These are phyloP conservation scores for Chaenocephalus aceratus DNA, from an alignment of 2,113 vertebrate species.

Conservation along the genomic window DNA sequence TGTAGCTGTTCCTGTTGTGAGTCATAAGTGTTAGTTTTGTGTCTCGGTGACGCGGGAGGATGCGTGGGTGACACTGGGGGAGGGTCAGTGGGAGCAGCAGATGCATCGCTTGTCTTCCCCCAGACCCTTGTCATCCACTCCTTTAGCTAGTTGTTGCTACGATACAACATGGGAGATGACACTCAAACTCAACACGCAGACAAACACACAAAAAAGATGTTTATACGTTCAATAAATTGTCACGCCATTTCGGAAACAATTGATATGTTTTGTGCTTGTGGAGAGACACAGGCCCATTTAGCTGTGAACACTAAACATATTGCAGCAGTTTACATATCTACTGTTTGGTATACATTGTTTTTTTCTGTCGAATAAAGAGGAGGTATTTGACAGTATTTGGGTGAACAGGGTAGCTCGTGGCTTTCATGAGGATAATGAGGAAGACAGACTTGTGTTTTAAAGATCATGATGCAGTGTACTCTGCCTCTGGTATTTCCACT, in stretches of 20 bases:
- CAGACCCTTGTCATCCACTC: constrained; percentile 68
- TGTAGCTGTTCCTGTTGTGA: constrained; percentile 60
- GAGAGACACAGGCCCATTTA: background rate
- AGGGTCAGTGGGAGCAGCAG: constrained; percentile 47
- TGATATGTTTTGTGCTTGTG: constrained; percentile 8
- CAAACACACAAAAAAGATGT: constrained; percentile 39
- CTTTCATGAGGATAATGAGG: constrained; percentile 37
- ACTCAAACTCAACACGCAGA: constrained; percentile 40
- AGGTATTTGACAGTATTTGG: background rate
- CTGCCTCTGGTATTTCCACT: constrained; percentile 57
- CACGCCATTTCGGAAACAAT: constrained; percentile 30
- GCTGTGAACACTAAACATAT: background rate
- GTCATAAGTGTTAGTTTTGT: constrained; percentile 71
- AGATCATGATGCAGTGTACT: constrained; percentile 53
- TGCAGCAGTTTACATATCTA: background rate
- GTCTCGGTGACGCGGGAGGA: constrained; percentile 64
- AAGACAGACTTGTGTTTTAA: constrained; percentile 43
- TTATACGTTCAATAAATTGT: constrained; percentile 21
- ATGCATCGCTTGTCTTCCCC: constrained; percentile 60
- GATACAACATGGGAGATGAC: constrained; percentile 62
- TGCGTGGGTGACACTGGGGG: constrained; percentile 64
- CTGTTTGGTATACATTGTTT: background rate
- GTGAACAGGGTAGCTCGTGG: background rate
- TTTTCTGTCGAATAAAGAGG: constrained; percentile 1
- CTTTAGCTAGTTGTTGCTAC: constrained; percentile 74